A percentile compares a stretch with the other conserved stretches of the same genome.
Evolutionary conservation across 2,113 vertebrate species (phyloP).

Genomic region (Hemichromis elongatus): DNA sequence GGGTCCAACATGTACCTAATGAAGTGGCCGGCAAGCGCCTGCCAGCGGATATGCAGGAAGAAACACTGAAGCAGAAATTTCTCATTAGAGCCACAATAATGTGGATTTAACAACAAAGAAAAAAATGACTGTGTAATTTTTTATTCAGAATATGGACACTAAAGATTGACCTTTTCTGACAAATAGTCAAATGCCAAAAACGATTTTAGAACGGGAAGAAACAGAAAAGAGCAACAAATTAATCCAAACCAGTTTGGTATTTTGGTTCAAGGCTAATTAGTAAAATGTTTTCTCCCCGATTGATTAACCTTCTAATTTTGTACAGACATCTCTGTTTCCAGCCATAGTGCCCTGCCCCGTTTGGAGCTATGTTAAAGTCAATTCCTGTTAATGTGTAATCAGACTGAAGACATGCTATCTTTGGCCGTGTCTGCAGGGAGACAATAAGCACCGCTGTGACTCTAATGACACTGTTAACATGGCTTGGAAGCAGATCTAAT

Average conservation of each 20-base stretch:
- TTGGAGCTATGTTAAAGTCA: background rate
- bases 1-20: background rate
- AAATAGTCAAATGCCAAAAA: background rate
- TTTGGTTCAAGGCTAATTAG: background rate
- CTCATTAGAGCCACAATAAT: background rate
- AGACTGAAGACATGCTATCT: slow-evolving; percentile 13
- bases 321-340: background rate
- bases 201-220: background rate
- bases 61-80: background rate
- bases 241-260: background rate
- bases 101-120: background rate
- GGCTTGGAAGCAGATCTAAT: slow-evolving; percentile 31
- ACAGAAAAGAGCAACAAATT: background rate
- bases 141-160: background rate
- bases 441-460: slow-evolving; percentile 7
- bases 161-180: background rate
- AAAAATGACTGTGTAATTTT: too few relatives aligned
- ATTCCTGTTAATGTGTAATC: slow-evolving; percentile 28
- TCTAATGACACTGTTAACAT: slow-evolving; percentile 35
- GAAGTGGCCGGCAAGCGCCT: background rate
- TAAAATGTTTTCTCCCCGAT: background rate
- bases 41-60: background rate
- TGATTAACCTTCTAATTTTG: background rate
- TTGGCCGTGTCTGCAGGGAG: background rate
- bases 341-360: background rate